Evolutionary conservation across 1,140 invertebrate species (phyloP).

Genomic region (Andrena cerasifolii): DNA sequence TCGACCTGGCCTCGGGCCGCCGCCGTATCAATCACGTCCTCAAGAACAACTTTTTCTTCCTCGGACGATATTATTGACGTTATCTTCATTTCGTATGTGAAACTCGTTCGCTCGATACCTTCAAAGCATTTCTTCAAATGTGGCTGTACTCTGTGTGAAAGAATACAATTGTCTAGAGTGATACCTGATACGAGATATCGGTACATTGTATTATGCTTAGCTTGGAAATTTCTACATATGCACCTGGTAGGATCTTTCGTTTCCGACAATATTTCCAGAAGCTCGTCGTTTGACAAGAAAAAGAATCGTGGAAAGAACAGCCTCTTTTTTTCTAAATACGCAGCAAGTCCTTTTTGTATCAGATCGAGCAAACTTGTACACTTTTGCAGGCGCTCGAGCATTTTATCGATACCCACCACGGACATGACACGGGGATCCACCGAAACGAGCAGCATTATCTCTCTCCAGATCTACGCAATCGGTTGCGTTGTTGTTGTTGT

Average conservation of each 20-base stretch:
- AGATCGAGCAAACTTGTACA: conserved; percentile 93
- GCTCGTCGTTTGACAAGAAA: conserved; percentile 98
- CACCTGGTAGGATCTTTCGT: conserved; percentile 97
- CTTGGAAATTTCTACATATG: conserved; percentile 26
- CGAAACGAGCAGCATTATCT: conserved; percentile 94
- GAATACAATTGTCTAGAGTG: neutral
- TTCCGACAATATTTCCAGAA: conserved; percentile 97
- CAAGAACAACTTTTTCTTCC: conserved; percentile 91
- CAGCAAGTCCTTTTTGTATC: conserved; percentile 96
- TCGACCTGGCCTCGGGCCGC: conserved; percentile 97
- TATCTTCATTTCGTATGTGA: conserved; percentile 94
- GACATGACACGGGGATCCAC: conserved; percentile 91
- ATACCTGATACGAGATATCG: neutral
- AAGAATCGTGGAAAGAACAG: conserved; percentile 98
- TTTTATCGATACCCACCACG: conserved; percentile 95
- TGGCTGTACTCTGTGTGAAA: conserved; percentile 92
- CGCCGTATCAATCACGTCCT: conserved; percentile 92
- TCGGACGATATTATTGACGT: conserved; percentile 95
- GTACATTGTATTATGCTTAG: too few relatives aligned
- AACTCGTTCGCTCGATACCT: conserved; percentile 93
- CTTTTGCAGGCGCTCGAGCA: conserved; percentile 95
- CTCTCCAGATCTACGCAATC: conserved; percentile 94
- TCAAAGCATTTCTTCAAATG: conserved; percentile 99
- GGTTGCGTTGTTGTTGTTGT: too few relatives aligned
- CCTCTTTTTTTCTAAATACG: conserved; percentile 97